Percentiles rank a stretch among this genome's conserved stretches.
These are phyloP conservation scores for Triops longicaudatus DNA, from an alignment of 1,140 invertebrate species.

Conservation along the genomic window DNA sequence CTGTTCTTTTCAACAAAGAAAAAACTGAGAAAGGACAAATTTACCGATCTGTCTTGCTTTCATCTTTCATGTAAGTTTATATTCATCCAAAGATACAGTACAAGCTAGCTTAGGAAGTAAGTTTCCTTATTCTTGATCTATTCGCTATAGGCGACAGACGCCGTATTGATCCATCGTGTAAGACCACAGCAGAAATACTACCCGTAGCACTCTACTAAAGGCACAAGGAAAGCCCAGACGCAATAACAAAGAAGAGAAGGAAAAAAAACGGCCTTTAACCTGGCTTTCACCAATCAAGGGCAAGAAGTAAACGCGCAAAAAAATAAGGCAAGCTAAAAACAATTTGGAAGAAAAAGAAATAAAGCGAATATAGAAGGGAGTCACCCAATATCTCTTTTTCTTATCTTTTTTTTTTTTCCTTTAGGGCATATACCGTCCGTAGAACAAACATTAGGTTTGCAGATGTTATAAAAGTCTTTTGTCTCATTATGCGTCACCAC, in stretches of 20 bases:
- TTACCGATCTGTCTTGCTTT: no score
- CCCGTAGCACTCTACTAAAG: background rate
- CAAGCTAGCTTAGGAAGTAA: background rate
- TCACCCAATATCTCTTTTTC: background rate
- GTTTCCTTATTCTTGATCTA: slow-evolving; percentile 2
- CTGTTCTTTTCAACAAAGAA: no score
- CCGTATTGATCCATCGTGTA: slow-evolving; percentile 11
- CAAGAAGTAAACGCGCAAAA: background rate
- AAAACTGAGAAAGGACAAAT: no score
- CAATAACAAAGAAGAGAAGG: no score
- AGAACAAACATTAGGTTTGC: no score
- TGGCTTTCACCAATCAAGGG: background rate
- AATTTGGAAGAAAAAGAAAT: background rate
- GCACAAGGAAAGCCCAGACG: background rate
- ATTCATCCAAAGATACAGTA: no score
- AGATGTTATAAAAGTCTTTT: background rate
- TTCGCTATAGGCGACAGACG: background rate
- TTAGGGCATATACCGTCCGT: no score
- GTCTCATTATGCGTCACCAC: background rate
- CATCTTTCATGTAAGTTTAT: no score
- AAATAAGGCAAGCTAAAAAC: background rate
- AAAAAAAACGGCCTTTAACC: background rate
- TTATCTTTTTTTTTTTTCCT: background rate
- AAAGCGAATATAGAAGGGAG: background rate
- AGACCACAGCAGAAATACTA: background rate